Evolutionary conservation across 2,113 vertebrate species (phyloP).

Genomic region (Hylia prasina): DNA sequence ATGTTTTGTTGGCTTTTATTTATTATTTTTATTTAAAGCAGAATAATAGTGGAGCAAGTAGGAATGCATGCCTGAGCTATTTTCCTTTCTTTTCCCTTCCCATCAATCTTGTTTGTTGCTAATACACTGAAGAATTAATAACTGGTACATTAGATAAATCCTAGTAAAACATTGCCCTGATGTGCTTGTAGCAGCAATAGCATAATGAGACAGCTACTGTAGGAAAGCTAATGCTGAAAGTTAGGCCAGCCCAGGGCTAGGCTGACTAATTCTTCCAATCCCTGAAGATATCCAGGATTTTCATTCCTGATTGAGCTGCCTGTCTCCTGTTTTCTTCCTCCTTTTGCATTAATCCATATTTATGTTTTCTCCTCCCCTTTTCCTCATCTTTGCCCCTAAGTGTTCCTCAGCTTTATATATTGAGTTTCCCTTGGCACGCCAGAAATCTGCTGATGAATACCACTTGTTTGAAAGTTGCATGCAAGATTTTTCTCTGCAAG

Average conservation of each 20-base stretch:
- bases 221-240: neutral
- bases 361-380: neutral
- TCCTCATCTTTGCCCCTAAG: neutral
- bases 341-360: neutral
- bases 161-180: neutral
- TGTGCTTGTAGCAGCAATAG: neutral
- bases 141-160: neutral
- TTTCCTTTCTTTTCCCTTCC: neutral
- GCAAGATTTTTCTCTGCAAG: neutral
- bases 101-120: neutral
- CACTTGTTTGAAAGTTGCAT: slow-evolving; percentile 30
- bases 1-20: neutral
- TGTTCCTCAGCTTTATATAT: slow-evolving; percentile 2
- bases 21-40: neutral
- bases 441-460: slow-evolving; percentile 23
- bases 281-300: neutral
- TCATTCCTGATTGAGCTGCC: neutral
- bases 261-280: neutral
- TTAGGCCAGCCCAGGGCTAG: neutral
- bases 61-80: neutral
- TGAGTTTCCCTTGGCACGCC: slow-evolving; percentile 6
- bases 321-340: neutral
- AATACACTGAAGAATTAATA: neutral
- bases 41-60: neutral
- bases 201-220: neutral